Evolutionary conservation across 1,140 invertebrate species (phyloP), one percentile per base, ranked within the genome.

Genomic region (Chlorops oryzae): DNA sequence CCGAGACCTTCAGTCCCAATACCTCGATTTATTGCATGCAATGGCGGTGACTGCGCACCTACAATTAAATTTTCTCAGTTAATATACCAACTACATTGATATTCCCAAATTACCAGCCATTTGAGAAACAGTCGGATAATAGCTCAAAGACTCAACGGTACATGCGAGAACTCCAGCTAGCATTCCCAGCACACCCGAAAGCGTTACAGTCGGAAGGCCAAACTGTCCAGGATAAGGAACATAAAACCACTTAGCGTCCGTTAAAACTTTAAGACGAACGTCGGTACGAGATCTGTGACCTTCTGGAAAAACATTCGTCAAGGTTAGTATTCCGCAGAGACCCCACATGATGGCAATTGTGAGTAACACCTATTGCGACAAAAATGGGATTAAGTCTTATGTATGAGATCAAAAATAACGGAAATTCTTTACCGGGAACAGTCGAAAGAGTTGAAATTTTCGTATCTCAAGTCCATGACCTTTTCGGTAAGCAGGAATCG

Each of bases 181-280:
- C 83, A 93, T 89, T 0, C 88, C 90, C 17, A 92, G 72, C 7
- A 90, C 86, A 1, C 85, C 69, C 5, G 69, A 66, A 22, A 72
- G 40, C 9, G 70, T 72, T 13, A 90, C 81, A 0, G 87, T 91
- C 0, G 91, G 90, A 10, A 77, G 45, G 3, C 91, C 91, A 87
- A 91, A 95, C 68, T 94, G 90, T 49, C 86, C 85, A 55, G 90
- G 90, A 76, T 92, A 92, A 10, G 90, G 90, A 23, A 93, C 65
- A 24, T 88, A 77, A 64, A 93, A 88, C 89, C 89, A 92, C 1
- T 83, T 80, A 1, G 88, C 83, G 58, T 85, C 79, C 17, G 74
- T 72, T 13, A 92, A 72, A 43, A 90, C 87, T 50, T 81, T 78
- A 0, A 86, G 57, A 58, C 88, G 87, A 5, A 82, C 79, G 62